Percentiles rank a stretch among this genome's conserved stretches.
These are phyloP conservation scores for Phymatocera aterrima DNA, from an alignment of 2,888 invertebrate species.

Conservation along the genomic window DNA sequence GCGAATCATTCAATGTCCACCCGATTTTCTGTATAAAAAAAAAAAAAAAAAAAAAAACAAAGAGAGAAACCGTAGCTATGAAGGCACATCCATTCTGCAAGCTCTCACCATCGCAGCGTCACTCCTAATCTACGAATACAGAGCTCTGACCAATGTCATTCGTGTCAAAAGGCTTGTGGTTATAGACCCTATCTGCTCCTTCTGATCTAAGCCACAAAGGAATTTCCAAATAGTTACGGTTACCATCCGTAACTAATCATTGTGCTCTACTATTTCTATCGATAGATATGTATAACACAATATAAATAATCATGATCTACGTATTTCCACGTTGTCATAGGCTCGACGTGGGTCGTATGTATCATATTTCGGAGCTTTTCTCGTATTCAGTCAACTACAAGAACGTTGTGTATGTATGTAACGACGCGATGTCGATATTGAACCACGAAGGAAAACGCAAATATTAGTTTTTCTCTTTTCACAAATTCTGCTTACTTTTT, in stretches of 20 bases:
- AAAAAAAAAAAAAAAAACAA: no score
- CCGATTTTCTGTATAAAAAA: not conserved
- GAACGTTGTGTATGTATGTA: not conserved
- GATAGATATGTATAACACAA: not conserved
- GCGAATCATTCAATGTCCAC: not conserved
- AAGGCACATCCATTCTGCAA: not conserved
- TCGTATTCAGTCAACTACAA: conserved; percentile 31
- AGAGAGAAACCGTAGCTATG: no score
- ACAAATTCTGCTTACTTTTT: no score
- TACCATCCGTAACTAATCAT: not conserved
- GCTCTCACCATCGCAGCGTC: not conserved
- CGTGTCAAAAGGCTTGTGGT: not conserved
- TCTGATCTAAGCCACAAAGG: not conserved
- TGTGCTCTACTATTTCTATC: not conserved
- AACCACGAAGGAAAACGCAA: not conserved
- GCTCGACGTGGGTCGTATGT: no score
- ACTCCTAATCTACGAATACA: not conserved
- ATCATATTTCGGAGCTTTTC: no score
- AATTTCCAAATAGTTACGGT: not conserved
- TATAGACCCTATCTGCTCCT: not conserved
- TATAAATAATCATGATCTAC: not conserved
- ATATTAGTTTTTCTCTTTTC: not conserved
- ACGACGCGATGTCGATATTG: conserved; percentile 13
- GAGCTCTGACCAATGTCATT: not conserved
- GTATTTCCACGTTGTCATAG: not conserved